Base-by-base conservation (phyloP, 2,888 invertebrate genomes). In the Erebia palarica region DNA sequence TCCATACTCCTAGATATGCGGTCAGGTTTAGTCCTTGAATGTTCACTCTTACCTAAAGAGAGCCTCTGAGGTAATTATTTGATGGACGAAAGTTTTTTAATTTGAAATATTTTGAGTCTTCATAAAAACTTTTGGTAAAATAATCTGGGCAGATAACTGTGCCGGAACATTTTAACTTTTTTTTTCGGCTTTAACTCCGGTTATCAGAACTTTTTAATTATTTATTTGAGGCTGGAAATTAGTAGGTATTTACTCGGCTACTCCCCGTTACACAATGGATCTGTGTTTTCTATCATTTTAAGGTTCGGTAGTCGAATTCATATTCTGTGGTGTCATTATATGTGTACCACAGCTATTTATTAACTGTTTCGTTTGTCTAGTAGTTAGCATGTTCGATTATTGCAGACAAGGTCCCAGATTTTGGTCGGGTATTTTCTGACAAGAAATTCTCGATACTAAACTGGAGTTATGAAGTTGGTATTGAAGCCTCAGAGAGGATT, bases 31-130 rank as follows among this genome's bases (percentile, higher is more conserved):
- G n/a, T 0, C 14, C n/a, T 14, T 5, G 51, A 47, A 2, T 11
- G 3, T 13, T 14, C 14, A 58, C 27, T 58, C 57, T 58, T 42
- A 42, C 59, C 69, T 53, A 53, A 53, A 44, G 21, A 55, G 36
- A 67, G 58, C 14, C n/a, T 59, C 21, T 9, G 5, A 66, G 53
- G 53, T 73, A 71, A 71, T 71, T 69, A 64, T 73, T 67, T 57
- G 18, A 71, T 59, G 59, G 51, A 13, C 55, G 13, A 65, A 67
- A 73, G 42, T 55, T 73, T 71, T 65, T 71, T 63, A 66, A 69
- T 71, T 66, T 64, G 51, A 44, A 51, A n/a, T 10, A 67, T 73
- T 71, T 64, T 69, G n/a, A 69, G 58, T 49, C 66, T 71, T 69
- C 53, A 64, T 49, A 71, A 73, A 70, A 60, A 55, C 18, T 55